Evolutionary conservation across 2,113 vertebrate species (phyloP), one percentile per base, ranked within the genome.

Genomic region (Rattus norvegicus): DNA sequence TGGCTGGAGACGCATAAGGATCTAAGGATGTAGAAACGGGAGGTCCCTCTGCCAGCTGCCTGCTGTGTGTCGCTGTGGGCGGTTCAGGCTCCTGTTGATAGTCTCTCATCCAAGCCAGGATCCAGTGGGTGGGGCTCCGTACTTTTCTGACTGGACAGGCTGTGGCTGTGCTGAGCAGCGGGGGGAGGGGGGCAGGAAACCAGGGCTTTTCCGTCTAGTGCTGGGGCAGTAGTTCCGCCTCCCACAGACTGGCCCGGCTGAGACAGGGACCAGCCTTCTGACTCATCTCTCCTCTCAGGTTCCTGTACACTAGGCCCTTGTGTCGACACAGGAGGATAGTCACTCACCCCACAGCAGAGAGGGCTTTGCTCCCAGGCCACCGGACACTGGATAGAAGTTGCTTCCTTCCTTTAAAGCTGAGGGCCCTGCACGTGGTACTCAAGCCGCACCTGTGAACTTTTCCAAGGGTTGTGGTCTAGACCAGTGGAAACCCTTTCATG

Each of bases 261-360:
- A 94, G 83, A 76, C 92, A n/a, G 92, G 73, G 93, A 30, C 67
- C 1, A 84, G 77, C 87, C 76, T 88, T 97, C 93, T 98, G 97
- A 98, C 88, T 98, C 98, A 97, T 97, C 91, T 33, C 39, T 90
- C 90, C 87, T 69, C 87, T 73, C 59, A 84, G 79, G 90, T 65
- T n/a, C 52, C 1, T 22, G 91, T 87, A 94, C 93, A 73, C 73
- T 75, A 89, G 88, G 92, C 43, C 92, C 94, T 73, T 69, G 92
- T 89, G 81, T 81, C 13, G 22, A 59, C 47, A 61, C 63, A 63
- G 90, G 70, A 91, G 92, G 92, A 54, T 80, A 70, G n/a, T 56
- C 43, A 12, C 56, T 76, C 63, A 92, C 80, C 76, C 56, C 7
- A 1, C 7, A 10, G 63, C 89, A 8, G 10, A 81, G 88, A 43